Conservation (phyloP, 2,113 vertebrate species). For the Sterna hirundo region DNA sequence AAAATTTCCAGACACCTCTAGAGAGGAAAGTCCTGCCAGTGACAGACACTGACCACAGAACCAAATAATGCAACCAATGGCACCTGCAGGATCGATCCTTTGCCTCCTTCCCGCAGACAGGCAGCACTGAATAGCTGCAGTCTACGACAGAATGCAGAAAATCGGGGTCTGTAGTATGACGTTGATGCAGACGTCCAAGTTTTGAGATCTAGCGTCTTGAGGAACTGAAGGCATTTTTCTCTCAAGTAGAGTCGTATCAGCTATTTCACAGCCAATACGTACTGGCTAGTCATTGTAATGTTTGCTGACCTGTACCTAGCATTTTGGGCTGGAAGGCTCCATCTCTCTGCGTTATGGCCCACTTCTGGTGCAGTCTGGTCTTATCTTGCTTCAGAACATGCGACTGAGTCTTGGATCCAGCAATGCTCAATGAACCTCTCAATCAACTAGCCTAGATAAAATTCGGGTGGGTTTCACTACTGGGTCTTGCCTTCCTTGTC, state of each 20-base stretch:
- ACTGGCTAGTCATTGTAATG: not conserved
- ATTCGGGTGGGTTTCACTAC: not conserved
- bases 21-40: not conserved
- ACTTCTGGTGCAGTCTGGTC: not conserved
- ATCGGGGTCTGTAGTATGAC: not conserved
- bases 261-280: not conserved
- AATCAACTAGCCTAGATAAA: not conserved
- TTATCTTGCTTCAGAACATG: not conserved
- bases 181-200: not conserved
- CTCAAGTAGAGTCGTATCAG: not conserved
- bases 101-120: not conserved
- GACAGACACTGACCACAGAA: not conserved
- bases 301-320: not conserved
- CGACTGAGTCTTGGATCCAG: not conserved
- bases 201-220: not conserved
- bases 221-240: not conserved
- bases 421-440: not conserved
- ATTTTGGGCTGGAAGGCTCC: not conserved
- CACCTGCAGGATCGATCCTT: not conserved
- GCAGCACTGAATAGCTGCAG: not conserved
- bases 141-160: not conserved
- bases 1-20: not conserved
- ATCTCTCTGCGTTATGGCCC: not conserved
- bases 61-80: not conserved
- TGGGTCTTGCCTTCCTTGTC: not conserved